Evolutionary conservation across 2,797 vertebrate species (phyloP).

Genomic region (Tamandua tetradactyla): DNA sequence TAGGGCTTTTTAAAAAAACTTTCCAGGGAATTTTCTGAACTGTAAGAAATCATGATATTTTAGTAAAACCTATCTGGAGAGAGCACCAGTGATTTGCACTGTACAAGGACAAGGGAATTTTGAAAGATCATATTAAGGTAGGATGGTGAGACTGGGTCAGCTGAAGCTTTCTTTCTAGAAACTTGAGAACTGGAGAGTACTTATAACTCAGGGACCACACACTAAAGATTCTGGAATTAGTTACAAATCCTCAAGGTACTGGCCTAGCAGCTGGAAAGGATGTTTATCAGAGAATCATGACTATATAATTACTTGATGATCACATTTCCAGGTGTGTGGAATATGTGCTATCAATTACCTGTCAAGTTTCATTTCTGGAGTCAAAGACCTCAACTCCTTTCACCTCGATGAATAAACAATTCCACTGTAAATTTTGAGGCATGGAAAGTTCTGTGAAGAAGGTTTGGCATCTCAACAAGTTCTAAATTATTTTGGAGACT

Average conservation of each 20-base stretch:
- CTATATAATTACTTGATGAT: slow-evolving; percentile 33
- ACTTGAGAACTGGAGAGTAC: background rate
- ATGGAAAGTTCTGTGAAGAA: background rate
- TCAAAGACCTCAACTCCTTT: slow-evolving; percentile 27
- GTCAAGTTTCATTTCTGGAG: slow-evolving; percentile 32
- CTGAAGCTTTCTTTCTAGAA: background rate
- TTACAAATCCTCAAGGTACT: slow-evolving; percentile 13
- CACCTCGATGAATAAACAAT: background rate
- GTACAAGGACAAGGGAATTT: background rate
- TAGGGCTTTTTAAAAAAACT: background rate
- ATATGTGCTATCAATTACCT: slow-evolving; percentile 36
- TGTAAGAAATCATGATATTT: slow-evolving; percentile 36
- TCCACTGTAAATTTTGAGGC: background rate
- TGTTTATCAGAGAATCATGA: slow-evolving; percentile 28
- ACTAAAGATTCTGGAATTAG: slow-evolving; percentile 2
- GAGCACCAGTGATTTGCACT: background rate
- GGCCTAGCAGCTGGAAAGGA: background rate
- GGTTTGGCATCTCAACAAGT: background rate
- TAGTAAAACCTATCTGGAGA: background rate
- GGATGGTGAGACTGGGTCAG: background rate
- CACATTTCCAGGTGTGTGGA: background rate
- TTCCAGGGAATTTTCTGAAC: slow-evolving; percentile 23
- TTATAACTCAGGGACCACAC: background rate
- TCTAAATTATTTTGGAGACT: background rate
- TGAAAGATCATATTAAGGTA: background rate